Evolutionary conservation across 2,113 vertebrate species (phyloP).

Genomic region (Clinocottus analis): DNA sequence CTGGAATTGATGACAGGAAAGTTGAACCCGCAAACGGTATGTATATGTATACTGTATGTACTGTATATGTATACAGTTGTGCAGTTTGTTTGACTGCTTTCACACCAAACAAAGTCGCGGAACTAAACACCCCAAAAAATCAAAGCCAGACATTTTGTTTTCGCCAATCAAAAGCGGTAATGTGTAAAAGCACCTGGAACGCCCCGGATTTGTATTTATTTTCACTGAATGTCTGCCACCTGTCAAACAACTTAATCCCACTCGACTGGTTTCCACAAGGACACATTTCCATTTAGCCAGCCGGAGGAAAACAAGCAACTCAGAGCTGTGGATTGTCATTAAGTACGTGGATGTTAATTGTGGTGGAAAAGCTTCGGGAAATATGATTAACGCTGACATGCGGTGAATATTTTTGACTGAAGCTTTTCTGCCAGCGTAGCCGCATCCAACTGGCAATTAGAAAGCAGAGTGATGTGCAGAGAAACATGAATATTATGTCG

Average conservation of each 20-base stretch:
- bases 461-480: background rate
- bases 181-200: background rate
- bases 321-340: background rate
- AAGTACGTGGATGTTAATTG: background rate
- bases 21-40: slow-evolving; percentile 91
- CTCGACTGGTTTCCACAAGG: background rate
- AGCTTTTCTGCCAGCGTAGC: background rate
- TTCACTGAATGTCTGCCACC: too few relatives aligned
- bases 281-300: background rate
- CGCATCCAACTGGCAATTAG: background rate
- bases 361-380: background rate
- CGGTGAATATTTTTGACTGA: background rate
- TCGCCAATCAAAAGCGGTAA: too few relatives aligned
- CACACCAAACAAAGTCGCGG: too few relatives aligned
- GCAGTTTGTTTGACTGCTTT: background rate
- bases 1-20: slow-evolving; percentile 92
- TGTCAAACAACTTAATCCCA: too few relatives aligned
- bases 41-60: too few relatives aligned
- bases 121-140: background rate
- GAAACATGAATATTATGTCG: background rate
- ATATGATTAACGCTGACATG: background rate
- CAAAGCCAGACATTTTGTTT: background rate
- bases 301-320: background rate
- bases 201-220: background rate
- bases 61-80: too few relatives aligned